Percentiles rank a stretch among this genome's conserved stretches.
Evolutionary conservation across 2,888 invertebrate genomes (phyloP).

Genomic region (Aphodius granarius): DNA sequence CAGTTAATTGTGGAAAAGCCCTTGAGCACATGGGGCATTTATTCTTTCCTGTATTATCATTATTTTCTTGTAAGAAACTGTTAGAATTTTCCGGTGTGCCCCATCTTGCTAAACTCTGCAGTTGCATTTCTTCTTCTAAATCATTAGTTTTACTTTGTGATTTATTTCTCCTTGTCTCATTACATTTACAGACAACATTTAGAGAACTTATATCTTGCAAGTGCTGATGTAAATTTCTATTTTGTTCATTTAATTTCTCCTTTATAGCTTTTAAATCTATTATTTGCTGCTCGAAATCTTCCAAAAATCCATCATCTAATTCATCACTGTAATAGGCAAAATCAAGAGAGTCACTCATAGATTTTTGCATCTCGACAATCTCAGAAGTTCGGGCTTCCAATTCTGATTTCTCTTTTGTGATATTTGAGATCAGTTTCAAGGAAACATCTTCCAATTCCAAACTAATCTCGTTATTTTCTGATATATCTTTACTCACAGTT

Average conservation of each 20-base stretch:
- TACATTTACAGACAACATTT: slow-evolving; percentile 49
- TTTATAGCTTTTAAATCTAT: slow-evolving; percentile 65
- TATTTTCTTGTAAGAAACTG: slow-evolving; percentile 39
- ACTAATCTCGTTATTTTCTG: slow-evolving; percentile 57
- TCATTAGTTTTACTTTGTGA: slow-evolving; percentile 3
- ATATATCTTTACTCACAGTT: slow-evolving; percentile 55
- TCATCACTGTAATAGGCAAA: slow-evolving; percentile 59
- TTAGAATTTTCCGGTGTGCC: slow-evolving; percentile 56
- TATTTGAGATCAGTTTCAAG: slow-evolving; percentile 68
- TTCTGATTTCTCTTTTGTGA: slow-evolving; percentile 69
- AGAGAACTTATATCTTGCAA: slow-evolving; percentile 49
- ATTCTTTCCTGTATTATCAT: slow-evolving; percentile 37
- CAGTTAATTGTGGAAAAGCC: slow-evolving; percentile 60
- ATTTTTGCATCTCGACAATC: slow-evolving; percentile 65
- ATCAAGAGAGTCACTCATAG: slow-evolving; percentile 18
- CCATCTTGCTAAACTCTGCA: slow-evolving; percentile 54
- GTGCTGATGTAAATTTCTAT: slow-evolving; percentile 60
- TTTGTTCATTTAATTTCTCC: slow-evolving; percentile 64
- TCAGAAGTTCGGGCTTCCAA: slow-evolving; percentile 69
- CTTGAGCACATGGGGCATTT: slow-evolving; percentile 78
- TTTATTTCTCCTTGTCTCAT: slow-evolving; percentile 4
- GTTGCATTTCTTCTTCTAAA: slow-evolving; percentile 28
- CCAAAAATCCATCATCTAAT: slow-evolving; percentile 61
- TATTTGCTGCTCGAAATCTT: slow-evolving; percentile 67
- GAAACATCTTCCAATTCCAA: slow-evolving; percentile 79